These are phyloP conservation scores for Sarotherodon lohbergeri DNA, from an alignment of 2,113 vertebrate genomes.

Conservation along the genomic window DNA sequence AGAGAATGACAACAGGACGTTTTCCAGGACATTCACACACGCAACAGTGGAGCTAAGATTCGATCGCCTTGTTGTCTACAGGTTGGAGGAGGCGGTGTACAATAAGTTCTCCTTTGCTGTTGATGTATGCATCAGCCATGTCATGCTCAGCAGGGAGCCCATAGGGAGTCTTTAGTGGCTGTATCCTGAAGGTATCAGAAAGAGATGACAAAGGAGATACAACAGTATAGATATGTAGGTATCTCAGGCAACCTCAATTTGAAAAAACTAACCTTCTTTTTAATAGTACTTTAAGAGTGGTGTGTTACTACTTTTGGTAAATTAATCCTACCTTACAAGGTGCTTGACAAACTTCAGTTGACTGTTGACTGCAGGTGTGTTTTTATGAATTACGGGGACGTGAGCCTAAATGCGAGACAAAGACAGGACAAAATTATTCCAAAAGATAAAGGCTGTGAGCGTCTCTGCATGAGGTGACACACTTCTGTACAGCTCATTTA, in stretches of 20 bases:
- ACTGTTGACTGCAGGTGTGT: constrained; percentile 86
- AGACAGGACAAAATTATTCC: background rate
- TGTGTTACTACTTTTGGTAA: background rate
- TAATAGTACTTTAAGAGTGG: background rate
- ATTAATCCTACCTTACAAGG: constrained; percentile 82
- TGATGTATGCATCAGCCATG: constrained; percentile 80
- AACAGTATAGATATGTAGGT: background rate
- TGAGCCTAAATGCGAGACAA: constrained; percentile 68
- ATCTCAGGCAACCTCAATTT: background rate
- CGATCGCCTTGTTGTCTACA: constrained; percentile 61
- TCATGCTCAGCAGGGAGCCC: constrained; percentile 88
- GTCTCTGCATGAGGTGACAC: background rate
- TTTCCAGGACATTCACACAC: background rate
- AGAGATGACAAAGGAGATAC: background rate
- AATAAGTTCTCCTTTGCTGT: constrained; percentile 83
- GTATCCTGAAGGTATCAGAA: constrained; percentile 70
- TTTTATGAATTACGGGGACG: constrained; percentile 86
- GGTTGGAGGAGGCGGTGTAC: constrained; percentile 71
- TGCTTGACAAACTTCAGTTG: constrained; percentile 90
- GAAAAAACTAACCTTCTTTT: background rate
- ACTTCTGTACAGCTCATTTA: background rate
- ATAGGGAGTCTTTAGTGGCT: constrained; percentile 85
- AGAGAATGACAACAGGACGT: background rate
- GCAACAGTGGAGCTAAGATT: constrained; percentile 49
- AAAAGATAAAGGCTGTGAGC: background rate